Evolutionary conservation across 2,113 vertebrate genomes (phyloP).

Genomic region (Hippocampus barbouri): DNA sequence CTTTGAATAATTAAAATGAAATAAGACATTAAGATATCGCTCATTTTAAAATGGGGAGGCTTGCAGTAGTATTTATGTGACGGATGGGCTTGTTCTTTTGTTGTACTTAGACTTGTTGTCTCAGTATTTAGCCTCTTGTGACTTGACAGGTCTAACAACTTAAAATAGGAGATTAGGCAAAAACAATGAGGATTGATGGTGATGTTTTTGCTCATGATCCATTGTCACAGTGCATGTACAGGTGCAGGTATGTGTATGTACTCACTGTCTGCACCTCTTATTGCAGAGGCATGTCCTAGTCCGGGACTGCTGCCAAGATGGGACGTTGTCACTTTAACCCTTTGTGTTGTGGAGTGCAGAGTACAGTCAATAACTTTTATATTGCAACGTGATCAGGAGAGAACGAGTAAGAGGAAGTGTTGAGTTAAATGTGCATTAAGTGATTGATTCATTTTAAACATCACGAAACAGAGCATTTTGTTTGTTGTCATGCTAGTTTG

Average conservation of each 20-base stretch:
- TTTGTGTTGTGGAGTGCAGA: slow-evolving; percentile 21
- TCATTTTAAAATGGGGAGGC: background rate
- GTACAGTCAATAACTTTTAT: slow-evolving; percentile 11
- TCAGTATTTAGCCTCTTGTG: background rate
- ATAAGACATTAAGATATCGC: background rate
- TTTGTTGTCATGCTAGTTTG: too few species aligned
- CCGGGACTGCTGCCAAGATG: slow-evolving; percentile 81
- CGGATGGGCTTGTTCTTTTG: background rate
- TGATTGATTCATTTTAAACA: background rate
- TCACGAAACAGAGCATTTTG: background rate
- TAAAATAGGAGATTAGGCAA: slow-evolving; percentile 23
- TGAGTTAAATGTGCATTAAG: slow-evolving; percentile 1
- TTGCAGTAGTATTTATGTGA: background rate
- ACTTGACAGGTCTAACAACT: slow-evolving; percentile 8
- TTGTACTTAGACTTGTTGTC: background rate
- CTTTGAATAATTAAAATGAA: background rate
- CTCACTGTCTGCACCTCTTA: slow-evolving; percentile 80
- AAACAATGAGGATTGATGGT: slow-evolving; percentile 10
- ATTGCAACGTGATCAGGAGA: background rate
- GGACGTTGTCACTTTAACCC: slow-evolving; percentile 79
- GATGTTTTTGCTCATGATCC: slow-evolving; percentile 4
- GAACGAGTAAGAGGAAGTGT: slow-evolving; percentile 16
- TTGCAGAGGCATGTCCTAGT: slow-evolving; percentile 78
- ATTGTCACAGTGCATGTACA: background rate
- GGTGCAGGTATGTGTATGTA: slow-evolving; percentile 48